A percentile compares a stretch with the other conserved stretches of the same genome.
These are phyloP conservation scores for Urophycis tenuis DNA, from an alignment of 2,797 vertebrate species.

Conservation along the genomic window DNA sequence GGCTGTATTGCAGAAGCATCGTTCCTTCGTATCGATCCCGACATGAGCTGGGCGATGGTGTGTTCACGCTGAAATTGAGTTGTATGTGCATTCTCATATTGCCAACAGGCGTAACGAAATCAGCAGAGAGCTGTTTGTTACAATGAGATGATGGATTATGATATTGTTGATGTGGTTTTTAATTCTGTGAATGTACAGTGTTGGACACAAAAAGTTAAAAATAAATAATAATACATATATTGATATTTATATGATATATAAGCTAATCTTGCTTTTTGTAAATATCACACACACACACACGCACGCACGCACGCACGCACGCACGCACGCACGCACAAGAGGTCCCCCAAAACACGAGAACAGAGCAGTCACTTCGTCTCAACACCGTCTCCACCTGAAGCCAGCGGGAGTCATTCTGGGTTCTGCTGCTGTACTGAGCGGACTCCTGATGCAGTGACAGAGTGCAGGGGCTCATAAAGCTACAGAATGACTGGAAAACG, in stretches of 20 bases:
- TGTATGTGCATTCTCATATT: neutral
- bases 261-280: too few relatives aligned
- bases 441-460: neutral
- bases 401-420: neutral
- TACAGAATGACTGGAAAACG: neutral
- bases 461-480: neutral
- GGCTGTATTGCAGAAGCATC: conserved; percentile 13
- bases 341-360: too few relatives aligned
- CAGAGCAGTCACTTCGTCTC: too few relatives aligned
- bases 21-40: conserved; percentile 7
- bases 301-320: too few relatives aligned
- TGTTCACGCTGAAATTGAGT: neutral
- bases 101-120: neutral
- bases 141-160: neutral
- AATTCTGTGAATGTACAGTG: neutral
- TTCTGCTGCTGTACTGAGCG: neutral
- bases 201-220: too few relatives aligned
- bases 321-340: too few relatives aligned
- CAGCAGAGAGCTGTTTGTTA: neutral
- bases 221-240: too few relatives aligned
- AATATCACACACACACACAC: too few relatives aligned
- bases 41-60: neutral
- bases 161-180: neutral
- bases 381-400: neutral
- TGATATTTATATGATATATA: too few relatives aligned